A percentile compares a stretch with the other conserved stretches of the same genome.
phyloP scores from a whole-genome alignment of 2,888 invertebrate species.

The Chrysolina americana region DNA sequence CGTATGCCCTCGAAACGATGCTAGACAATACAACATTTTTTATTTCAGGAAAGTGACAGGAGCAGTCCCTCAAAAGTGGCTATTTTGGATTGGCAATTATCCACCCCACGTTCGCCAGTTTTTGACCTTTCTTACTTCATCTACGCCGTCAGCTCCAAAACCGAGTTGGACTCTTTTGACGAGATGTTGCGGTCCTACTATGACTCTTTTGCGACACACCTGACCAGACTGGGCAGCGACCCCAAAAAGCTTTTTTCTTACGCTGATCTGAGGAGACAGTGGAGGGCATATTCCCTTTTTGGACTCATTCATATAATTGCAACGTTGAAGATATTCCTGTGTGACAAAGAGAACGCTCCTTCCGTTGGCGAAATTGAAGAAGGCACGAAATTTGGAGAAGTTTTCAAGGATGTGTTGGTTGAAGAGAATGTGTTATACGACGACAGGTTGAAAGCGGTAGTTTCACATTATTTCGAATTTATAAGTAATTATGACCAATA shows the following conservation, averaged over 20 bases:
- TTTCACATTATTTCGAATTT: slow-evolving; percentile 25
- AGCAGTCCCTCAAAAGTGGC: background rate
- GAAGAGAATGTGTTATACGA: slow-evolving; percentile 24
- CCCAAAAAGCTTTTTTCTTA: slow-evolving; percentile 34
- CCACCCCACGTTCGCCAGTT: slow-evolving; percentile 29
- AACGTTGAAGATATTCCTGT: slow-evolving; percentile 25
- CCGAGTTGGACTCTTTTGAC: slow-evolving; percentile 12
- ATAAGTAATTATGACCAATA: too few relatives aligned
- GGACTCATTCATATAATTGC: slow-evolving; percentile 17
- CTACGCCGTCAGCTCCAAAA: slow-evolving; percentile 16
- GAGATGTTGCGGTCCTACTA: slow-evolving; percentile 19
- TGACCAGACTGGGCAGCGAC: slow-evolving; percentile 31
- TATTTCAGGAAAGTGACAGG: slow-evolving; percentile 12
- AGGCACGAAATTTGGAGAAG: slow-evolving; percentile 6
- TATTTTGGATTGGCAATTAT: slow-evolving; percentile 30
- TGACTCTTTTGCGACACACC: slow-evolving; percentile 4
- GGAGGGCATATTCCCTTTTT: slow-evolving; percentile 31
- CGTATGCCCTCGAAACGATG: too few relatives aligned
- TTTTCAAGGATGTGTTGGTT: background rate
- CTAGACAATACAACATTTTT: too few relatives aligned
- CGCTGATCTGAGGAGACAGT: slow-evolving; percentile 27
- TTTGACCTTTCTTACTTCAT: slow-evolving; percentile 33
- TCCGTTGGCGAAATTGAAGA: slow-evolving; percentile 23
- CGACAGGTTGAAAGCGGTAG: slow-evolving; percentile 31
- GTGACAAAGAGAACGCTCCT: slow-evolving; percentile 33